A percentile compares a stretch with the other conserved stretches of the same genome.
These are phyloP conservation scores for Bombyx mandarina DNA, from an alignment of 1,140 invertebrate genomes.

Conservation along the genomic window DNA sequence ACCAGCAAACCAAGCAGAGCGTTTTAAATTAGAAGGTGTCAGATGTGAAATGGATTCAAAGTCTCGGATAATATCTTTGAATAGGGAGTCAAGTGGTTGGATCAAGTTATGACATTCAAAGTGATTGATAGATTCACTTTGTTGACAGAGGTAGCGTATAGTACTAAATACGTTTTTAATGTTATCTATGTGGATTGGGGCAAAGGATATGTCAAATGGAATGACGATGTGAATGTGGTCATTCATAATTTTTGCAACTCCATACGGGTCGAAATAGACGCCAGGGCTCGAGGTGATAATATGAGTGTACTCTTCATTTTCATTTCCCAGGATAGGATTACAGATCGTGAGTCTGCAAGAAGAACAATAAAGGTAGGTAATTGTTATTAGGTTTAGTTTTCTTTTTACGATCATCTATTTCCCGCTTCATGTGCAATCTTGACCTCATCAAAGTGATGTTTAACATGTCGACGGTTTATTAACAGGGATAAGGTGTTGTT, in stretches of 20 bases:
- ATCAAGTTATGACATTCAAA: not conserved
- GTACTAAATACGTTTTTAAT: not conserved
- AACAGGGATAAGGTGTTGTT: constrained; percentile 6
- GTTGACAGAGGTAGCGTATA: not conserved
- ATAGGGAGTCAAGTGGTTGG: not conserved
- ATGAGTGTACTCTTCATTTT: not conserved
- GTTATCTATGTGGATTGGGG: not conserved
- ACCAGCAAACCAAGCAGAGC: constrained; percentile 13
- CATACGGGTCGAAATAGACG: not conserved
- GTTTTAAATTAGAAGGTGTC: constrained; percentile 5
- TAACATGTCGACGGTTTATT: constrained; percentile 9
- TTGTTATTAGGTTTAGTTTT: too few relatives aligned
- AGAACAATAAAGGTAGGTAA: not conserved
- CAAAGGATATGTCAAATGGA: not conserved
- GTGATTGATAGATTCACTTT: not conserved
- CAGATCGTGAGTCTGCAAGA: not conserved
- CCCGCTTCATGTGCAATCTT: constrained; percentile 4
- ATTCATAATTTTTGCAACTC: not conserved
- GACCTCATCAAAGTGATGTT: constrained; percentile 8
- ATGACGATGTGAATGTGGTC: not conserved
- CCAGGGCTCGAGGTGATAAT: constrained; percentile 1
- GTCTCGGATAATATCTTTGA: constrained; percentile 9
- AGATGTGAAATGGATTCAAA: constrained; percentile 12
- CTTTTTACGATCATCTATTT: not conserved
- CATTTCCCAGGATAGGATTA: too few relatives aligned